Percentiles rank a stretch among this genome's conserved stretches.
Conservation (phyloP, 2,113 vertebrate genomes). For the human region GRCh38 chrX:79716001-79716500, state of each 20-base stretch:
- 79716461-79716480: background rate
- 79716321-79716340: background rate
- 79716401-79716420: background rate
- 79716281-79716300: background rate
- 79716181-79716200: background rate
- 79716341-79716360: background rate
- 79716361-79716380: background rate
- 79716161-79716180: background rate
- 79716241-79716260: background rate
- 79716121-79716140: background rate
- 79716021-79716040: background rate
- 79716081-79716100: background rate
- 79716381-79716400: background rate
- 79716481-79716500: background rate
- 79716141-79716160: background rate
- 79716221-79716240: background rate
- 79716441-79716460: background rate
- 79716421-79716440: background rate
- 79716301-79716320: background rate
- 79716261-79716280: background rate
- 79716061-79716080: background rate
- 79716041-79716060: background rate
- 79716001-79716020: background rate
- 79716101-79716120: background rate
- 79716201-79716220: background rate